Evolutionary conservation across 2,113 vertebrate genomes (phyloP), one percentile per base, ranked within the genome.

Genomic region (Neolamprologus variostigma): DNA sequence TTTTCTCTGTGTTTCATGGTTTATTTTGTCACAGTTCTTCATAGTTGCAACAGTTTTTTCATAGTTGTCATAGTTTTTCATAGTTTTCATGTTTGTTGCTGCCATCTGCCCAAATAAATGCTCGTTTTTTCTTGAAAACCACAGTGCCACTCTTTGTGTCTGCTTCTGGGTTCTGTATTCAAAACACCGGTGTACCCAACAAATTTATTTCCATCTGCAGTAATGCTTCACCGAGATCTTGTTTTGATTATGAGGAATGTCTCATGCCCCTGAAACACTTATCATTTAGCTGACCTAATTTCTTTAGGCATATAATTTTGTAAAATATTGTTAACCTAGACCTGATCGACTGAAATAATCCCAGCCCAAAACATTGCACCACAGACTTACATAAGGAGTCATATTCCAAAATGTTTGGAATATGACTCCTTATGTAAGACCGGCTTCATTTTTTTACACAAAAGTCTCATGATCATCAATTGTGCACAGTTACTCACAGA

Each of bases 201-300:
- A 63, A 11, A 63, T 63, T n/a, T 19, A 66, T 66, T 66, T 37
- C 31, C 31, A n/a, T n/a, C 61, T n/a, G 61, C 10, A 66, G 1
- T 66, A 3, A 0, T 66, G 53, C 11, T 12, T 54, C 9, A 7
- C 10, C 10, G 3, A 55, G 0, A 23, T 23, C 53, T 55, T 55
- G 11, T 26, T 13, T 7, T 55, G 31, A 66, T 66, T 1, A 37
- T 35, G 31, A 31, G 3, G 0, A 28, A 0, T 28, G 13, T 28
- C 55, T 26, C 23, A 57, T 57, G 23, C 12, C 28, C 54, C 54
- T 57, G 55, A 57, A 57, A 57, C 23, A 28, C 55, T 57, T 0
- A 57, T 16, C 4, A 28, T 28, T 28, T 57, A 57, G 55, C 55
- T 59, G 55, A 28, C 7, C 23, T 57, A 0, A 28, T 57, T 57